Base-by-base conservation (phyloP, 1,140 invertebrate genomes). In the Venturia canescens region DNA sequence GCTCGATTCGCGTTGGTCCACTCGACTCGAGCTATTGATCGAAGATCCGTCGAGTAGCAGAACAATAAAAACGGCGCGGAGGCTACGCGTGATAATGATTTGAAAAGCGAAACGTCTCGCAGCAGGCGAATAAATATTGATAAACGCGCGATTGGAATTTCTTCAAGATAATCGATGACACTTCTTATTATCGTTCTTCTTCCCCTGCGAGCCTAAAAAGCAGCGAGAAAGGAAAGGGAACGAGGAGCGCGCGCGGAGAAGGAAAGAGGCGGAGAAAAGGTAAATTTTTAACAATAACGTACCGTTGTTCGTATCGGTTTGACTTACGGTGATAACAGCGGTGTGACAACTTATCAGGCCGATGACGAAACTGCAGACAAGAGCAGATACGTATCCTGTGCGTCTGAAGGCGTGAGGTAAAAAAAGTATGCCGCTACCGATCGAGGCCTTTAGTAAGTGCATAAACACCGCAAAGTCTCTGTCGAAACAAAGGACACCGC, bases 351-450 rank as follows among this genome's bases (percentile, higher is more conserved):
- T 92, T 34, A 93, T 80, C 4, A 90, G 18, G 5, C 91, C 93
- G 34, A 93, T 86, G 18, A 93, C 13, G 18, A 93, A 75, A 18
- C 92, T 89, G 26, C 89, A 91, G 6, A 92, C 66, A 5, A 91
- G 80, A 15, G 93, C 90, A 80, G 92, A 91, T 82, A 90, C 85
- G 15, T 94, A 87, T 75, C 94, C 94, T 70, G 93, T 91, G 87
- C 94, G 92, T 82, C 89, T 92, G 82, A 95, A 93, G 16, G 93
- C 94, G 66, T 91, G 86, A 29, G 94, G 93, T 85, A 95, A 92
- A 48, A 94, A 94, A 75, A 95, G 86, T 60, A 95, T 91, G 0
- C 94, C 94, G 3, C 92, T 93, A 2, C 94, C 94, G 29, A 94
- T 87, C 67, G 94, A 93, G 60, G 89, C 87, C 83, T 94, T 94